Percentiles rank a stretch among this genome's conserved stretches.
Conservation (phyloP, 2,888 invertebrate species). For the Alviniconcha strummeri region DNA sequence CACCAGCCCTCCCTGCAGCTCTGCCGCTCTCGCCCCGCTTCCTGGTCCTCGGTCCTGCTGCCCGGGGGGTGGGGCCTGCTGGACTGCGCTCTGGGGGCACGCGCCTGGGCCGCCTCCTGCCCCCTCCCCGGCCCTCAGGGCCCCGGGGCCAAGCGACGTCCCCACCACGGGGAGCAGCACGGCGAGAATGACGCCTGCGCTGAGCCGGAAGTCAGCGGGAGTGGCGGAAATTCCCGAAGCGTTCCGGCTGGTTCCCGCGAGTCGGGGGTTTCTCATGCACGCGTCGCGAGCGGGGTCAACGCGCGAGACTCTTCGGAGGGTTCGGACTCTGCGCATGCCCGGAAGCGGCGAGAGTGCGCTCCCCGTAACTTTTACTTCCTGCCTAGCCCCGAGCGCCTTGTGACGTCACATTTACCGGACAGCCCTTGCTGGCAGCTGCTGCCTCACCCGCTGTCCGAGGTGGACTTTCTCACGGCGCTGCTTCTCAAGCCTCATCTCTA, state of each 20-base stretch:
- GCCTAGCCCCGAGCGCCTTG: conserved; percentile 58
- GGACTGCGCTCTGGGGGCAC: conserved; percentile 35
- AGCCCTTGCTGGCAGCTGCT: conserved; percentile 59
- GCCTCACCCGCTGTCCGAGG: conserved; percentile 51
- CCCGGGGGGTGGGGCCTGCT: conserved; percentile 32
- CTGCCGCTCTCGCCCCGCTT: not conserved
- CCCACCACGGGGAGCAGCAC: not conserved
- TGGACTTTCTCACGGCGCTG: conserved; percentile 52
- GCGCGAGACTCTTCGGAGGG: not conserved
- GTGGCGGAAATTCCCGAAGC: too few species aligned
- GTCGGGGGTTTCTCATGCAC: too few species aligned
- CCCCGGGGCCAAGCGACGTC: not conserved
- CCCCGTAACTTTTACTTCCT: conserved; percentile 56
- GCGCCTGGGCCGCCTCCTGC: conserved; percentile 4
- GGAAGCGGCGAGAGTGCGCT: not conserved
- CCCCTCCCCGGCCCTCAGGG: not conserved
- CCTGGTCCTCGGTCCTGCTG: conserved; percentile 35
- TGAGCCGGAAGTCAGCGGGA: too few species aligned
- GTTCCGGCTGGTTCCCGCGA: too few species aligned
- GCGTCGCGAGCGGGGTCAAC: not conserved
- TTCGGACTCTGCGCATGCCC: too few species aligned
- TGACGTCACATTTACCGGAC: conserved; percentile 59
- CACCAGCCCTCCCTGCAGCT: conserved; percentile 16
- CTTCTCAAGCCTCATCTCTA: conserved; percentile 52
- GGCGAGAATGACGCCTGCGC: too few species aligned